Evolutionary conservation across 2,113 vertebrate genomes (phyloP).

Genomic region (Coryphaenoides rupestris): DNA sequence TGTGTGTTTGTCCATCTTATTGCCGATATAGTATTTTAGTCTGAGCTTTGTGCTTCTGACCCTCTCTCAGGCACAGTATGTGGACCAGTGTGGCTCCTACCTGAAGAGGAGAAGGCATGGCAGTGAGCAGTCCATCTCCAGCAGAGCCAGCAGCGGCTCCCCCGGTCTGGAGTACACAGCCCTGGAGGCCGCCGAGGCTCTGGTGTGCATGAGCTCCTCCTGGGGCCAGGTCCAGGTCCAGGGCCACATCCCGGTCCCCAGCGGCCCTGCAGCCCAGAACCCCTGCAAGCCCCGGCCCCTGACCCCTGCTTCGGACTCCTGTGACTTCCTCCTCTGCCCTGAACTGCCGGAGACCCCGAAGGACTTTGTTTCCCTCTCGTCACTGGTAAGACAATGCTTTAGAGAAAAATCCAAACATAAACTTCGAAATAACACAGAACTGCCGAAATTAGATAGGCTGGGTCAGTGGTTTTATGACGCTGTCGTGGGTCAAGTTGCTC

Average conservation of each 20-base stretch:
- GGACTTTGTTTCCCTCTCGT: conserved; percentile 88
- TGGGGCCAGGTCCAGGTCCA: conserved; percentile 82
- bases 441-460: conserved; percentile 13
- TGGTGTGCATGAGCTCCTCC: conserved; percentile 96
- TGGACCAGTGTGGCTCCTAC: conserved; percentile 79
- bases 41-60: conserved; percentile 6
- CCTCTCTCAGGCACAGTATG: conserved; percentile 73
- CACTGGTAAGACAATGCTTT: conserved; percentile 80
- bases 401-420: background rate
- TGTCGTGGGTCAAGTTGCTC: conserved; percentile 8
- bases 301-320: conserved; percentile 92
- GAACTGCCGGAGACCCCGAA: conserved; percentile 75
- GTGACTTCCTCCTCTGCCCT: conserved; percentile 76
- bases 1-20: no score
- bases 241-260: no score
- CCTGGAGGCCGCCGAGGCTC: conserved; percentile 89
- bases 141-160: conserved; percentile 37
- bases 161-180: conserved; percentile 85
- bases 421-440: background rate
- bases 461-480: conserved; percentile 30
- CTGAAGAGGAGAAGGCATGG: conserved; percentile 82
- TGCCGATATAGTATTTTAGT: background rate
- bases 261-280: conserved; percentile 59
- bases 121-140: conserved; percentile 79
- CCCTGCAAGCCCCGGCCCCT: conserved; percentile 81